Conservation (phyloP, 2,113 vertebrate species). For the Hipposideros armiger region DNA sequence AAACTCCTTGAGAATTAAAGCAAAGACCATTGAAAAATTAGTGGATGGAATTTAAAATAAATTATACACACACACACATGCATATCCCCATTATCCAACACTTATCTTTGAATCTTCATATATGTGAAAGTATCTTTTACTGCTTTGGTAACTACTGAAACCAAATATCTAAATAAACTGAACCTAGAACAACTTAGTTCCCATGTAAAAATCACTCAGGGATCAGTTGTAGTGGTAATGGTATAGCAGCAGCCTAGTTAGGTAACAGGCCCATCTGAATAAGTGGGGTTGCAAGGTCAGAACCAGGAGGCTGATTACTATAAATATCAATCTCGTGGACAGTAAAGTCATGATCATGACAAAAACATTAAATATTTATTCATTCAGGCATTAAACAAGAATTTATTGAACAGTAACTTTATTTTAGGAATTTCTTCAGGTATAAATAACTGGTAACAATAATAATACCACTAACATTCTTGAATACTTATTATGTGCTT, state of each 20-base stretch:
- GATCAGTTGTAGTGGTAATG: background rate
- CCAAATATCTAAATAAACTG: background rate
- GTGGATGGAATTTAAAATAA: background rate
- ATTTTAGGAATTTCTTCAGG: background rate
- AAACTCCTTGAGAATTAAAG: background rate
- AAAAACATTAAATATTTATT: background rate
- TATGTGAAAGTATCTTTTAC: background rate
- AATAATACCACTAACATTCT: background rate
- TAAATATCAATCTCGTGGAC: background rate
- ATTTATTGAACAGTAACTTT: background rate
- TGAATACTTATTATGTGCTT: background rate
- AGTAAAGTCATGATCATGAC: background rate
- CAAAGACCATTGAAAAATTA: background rate
- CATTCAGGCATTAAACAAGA: background rate
- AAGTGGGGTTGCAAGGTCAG: background rate
- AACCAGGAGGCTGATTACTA: background rate
- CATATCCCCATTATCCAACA: background rate
- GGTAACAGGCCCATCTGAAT: background rate
- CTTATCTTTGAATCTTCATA: background rate
- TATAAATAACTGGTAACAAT: background rate
- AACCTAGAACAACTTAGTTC: background rate
- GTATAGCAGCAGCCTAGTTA: background rate
- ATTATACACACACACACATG: too few relatives aligned
- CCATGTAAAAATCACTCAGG: background rate
- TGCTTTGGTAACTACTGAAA: background rate